Base-by-base conservation (phyloP, 30 jellyfish, hydroid and myxozoan species). In the Chironex yamaguchii region DNA sequence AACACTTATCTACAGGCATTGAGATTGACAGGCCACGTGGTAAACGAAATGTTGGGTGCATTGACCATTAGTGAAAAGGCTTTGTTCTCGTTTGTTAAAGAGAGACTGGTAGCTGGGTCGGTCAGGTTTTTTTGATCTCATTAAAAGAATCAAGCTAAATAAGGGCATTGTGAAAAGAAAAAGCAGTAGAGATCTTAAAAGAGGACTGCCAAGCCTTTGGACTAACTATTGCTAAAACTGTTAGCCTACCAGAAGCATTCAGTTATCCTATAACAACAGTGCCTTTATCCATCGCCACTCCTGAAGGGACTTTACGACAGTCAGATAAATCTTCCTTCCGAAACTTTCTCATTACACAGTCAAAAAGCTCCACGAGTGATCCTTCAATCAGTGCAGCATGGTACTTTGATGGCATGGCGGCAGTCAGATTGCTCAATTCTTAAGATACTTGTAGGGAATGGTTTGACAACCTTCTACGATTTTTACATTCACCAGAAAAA, bases 391-490 rank as follows among this genome's bases (percentile, higher is more conserved):
- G 25, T 54, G 71, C 71, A 14, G 54, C 49, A 2, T 74, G 87
- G 76, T 12, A 49, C n/a, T 31, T 74, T 2, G 87, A 48, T 49
- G 87, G 87, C 2, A 33, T 79, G 64, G 90, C 90, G 49, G 90
- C 90, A 34, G 53, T 63, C 1, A 34, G 54, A 4, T 20, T 75
- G n/a, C 76, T 74, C 76, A 34, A 36, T 42, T 52, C 85, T 36
- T 36, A 42, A 48, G 28, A 36, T 9, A 71, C 85, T 14, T 71
- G 49, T 49, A 2, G 72, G 28, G 85, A 71, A 34, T 71, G 85
- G 85, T 27, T 68, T 23, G 33, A 17, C 20, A 12, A 23, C 34
- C n/a, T 32, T 24, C 42, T 71, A 6, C 4, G 2, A 49, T 71
- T 32, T 28, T 25, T 20, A 2, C 31, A 3, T 9, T 70, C 72